phyloP scores from a whole-genome alignment of 2,797 vertebrate species.

The Acomys russatus region DNA sequence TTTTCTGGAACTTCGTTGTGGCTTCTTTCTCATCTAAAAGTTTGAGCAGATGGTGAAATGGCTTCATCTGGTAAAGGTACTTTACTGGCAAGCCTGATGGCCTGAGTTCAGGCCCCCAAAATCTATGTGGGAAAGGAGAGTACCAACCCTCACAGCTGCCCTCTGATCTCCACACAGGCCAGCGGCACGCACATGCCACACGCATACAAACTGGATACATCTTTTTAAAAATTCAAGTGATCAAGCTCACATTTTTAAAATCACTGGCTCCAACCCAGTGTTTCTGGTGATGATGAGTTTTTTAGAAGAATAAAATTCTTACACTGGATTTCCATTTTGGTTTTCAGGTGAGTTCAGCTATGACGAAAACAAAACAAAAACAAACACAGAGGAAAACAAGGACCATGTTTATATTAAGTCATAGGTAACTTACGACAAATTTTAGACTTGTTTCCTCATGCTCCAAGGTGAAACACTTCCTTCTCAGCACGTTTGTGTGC shows the following conservation, averaged over 20 bases:
- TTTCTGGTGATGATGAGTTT: not conserved
- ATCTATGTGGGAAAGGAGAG: not conserved
- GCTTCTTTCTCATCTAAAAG: not conserved
- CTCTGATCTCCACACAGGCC: not conserved
- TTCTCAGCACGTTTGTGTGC: not conserved
- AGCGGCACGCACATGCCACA: not conserved
- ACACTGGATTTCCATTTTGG: conserved; percentile 11
- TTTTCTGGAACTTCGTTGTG: not conserved
- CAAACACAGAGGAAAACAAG: not conserved
- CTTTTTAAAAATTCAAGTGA: not conserved
- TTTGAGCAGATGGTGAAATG: not conserved
- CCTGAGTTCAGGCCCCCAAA: not conserved
- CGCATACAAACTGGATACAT: not conserved
- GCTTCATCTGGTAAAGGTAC: not conserved
- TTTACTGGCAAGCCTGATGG: not conserved
- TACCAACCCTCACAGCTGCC: not conserved
- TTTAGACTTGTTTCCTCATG: not conserved
- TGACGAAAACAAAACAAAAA: not conserved
- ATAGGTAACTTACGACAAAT: not conserved
- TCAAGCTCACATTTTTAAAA: not conserved
- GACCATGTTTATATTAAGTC: not conserved
- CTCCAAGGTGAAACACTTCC: not conserved
- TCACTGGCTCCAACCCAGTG: not conserved
- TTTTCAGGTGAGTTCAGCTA: not conserved
- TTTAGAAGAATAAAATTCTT: conserved; percentile 3